Base-by-base conservation (phyloP, 2,888 invertebrate species). In the Rhamnusium bicolor region DNA sequence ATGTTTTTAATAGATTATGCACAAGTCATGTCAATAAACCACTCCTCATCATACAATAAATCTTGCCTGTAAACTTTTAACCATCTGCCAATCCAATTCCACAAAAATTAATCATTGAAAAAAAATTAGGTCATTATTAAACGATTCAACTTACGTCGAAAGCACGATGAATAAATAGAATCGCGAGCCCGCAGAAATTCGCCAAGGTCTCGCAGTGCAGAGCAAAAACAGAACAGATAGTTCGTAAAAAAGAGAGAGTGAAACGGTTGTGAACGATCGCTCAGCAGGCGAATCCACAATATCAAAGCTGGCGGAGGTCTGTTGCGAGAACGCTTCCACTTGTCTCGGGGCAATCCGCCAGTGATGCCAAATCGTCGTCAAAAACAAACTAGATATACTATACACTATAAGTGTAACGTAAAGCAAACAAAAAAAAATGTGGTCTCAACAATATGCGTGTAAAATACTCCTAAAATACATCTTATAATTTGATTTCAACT, bases 241-340 rank as follows among this genome's bases (percentile, higher is more conserved):
- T 29, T 71, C 73, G 75, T 71, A 71, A 68, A n/a, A n/a, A 71
- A 72, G 76, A 76, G 76, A 76, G 76, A 76, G 76, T 76, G 78
- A 74, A 75, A 74, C 78, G 76, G 73, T 73, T 72, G 78, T 76
- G 72, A 76, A 78, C 76, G 75, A 77, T 75, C 75, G 75, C 77
- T 73, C 73, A 70, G 75, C 75, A 65, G 72, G 72, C 70, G 74
- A 76, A 74, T 74, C 74, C 76, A 69, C 72, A 71, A 68, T 68
- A 68, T 68, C 68, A 68, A 68, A 74, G 71, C 70, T 65, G 69
- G 66, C 74, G 58, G 68, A 24, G 56, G 68, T 56, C 66, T 66
- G 62, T 60, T 65, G 47, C 53, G 51, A 65, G 53, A 65, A 51
- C 27, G 71, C 77, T 78, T 78, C 79, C 79, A 79, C 79, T 78